Evolutionary conservation across 1,140 invertebrate species (phyloP).

Genomic region (Oreohelix idahoensis): DNA sequence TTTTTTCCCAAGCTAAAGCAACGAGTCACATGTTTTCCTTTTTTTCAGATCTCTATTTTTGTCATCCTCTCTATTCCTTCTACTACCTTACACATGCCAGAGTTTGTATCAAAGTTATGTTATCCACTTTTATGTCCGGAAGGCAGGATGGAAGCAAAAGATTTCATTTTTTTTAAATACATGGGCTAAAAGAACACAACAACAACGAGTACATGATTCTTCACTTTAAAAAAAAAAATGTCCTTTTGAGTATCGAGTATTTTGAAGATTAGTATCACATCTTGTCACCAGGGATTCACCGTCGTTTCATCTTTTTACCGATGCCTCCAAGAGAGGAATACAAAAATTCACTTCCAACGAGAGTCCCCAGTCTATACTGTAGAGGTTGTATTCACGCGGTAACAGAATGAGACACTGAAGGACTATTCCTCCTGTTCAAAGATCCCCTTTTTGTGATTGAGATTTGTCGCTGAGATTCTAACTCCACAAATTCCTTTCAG

Average conservation of each 20-base stretch:
- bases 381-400: background rate
- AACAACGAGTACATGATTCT: no score
- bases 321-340: background rate
- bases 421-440: background rate
- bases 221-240: no score
- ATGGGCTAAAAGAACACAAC: no score
- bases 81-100: background rate
- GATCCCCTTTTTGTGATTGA: background rate
- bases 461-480: background rate
- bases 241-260: no score
- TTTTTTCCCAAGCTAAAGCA: background rate
- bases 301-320: background rate
- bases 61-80: background rate
- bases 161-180: no score
- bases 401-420: background rate
- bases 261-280: background rate
- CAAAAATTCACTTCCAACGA: background rate
- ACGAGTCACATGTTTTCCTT: background rate
- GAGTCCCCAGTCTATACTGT: background rate
- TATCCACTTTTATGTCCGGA: no score
- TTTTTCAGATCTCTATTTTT: background rate
- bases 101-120: no score
- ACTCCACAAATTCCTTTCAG: background rate
- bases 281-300: background rate
- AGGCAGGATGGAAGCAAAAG: no score